Evolutionary conservation across 1,140 invertebrate genomes (phyloP).

Genomic region (Portunus trituberculatus): DNA sequence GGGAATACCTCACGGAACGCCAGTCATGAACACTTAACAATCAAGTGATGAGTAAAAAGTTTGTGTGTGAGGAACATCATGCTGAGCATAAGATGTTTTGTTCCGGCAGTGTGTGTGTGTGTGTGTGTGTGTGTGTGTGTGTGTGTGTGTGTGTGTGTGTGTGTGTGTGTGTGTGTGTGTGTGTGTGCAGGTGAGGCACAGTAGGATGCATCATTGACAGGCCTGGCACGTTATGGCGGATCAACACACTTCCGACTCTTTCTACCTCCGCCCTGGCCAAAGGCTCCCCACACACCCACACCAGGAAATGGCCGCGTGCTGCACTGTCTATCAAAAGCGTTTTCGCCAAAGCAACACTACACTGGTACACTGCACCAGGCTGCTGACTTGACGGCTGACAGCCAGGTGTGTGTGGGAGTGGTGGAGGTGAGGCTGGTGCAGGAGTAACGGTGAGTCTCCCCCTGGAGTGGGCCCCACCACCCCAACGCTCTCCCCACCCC

Average conservation of each 20-base stretch:
- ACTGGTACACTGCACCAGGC: conserved; percentile 46
- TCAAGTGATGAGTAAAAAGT: background rate
- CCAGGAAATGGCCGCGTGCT: background rate
- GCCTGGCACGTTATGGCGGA: background rate
- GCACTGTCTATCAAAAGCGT: background rate
- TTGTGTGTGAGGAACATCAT: background rate
- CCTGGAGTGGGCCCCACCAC: background rate
- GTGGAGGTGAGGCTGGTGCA: conserved; percentile 59
- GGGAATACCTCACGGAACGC: background rate
- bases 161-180: conserved; percentile 16
- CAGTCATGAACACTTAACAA: background rate
- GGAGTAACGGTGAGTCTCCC: conserved; percentile 44
- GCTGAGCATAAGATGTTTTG: background rate
- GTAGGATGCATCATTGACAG: background rate
- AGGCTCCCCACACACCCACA: background rate
- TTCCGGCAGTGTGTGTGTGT: background rate
- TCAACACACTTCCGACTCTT: background rate
- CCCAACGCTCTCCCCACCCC: background rate
- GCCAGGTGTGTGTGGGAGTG: conserved; percentile 50
- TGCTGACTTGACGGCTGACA: conserved; percentile 50
- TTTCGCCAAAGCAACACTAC: background rate
- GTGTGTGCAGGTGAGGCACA: background rate
- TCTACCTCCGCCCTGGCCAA: background rate
- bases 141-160: conserved; percentile 11
- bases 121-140: conserved; percentile 6